These are phyloP conservation scores for Lordiphosa clarofinis DNA, from an alignment of 1,140 invertebrate genomes.

Conservation along the genomic window DNA sequence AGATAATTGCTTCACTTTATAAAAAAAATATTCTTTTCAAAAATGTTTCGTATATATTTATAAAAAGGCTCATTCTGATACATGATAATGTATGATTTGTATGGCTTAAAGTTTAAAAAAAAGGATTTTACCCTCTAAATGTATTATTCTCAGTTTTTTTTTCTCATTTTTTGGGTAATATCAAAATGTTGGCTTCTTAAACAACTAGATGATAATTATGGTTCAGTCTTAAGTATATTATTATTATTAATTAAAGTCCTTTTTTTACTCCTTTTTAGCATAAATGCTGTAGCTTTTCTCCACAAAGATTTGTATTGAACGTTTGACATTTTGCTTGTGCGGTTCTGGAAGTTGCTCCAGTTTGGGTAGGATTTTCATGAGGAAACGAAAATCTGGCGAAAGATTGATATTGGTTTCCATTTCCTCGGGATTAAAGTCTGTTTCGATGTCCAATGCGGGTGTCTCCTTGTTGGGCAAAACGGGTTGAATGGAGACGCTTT, in stretches of 20 bases:
- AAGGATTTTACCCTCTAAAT: slow-evolving; percentile 7
- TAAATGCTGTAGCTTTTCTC: slow-evolving; percentile 68
- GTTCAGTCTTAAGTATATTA: slow-evolving; percentile 64
- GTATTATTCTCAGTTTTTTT: slow-evolving; percentile 1
- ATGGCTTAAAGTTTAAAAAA: slow-evolving; percentile 23
- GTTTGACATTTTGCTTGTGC: slow-evolving; percentile 70
- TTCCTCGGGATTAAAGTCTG: slow-evolving; percentile 7
- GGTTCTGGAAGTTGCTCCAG: slow-evolving; percentile 71
- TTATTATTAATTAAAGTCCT: slow-evolving; percentile 34
- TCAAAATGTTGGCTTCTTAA: slow-evolving; percentile 19
- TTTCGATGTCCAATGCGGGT: background rate
- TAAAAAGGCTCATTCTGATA: background rate
- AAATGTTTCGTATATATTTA: slow-evolving; percentile 1
- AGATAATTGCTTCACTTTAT: too few species aligned
- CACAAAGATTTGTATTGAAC: slow-evolving; percentile 70
- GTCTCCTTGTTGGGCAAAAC: slow-evolving; percentile 7
- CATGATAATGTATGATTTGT: slow-evolving; percentile 5
- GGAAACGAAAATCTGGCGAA: slow-evolving; percentile 71
- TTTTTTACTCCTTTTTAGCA: slow-evolving; percentile 48
- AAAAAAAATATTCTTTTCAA: background rate
- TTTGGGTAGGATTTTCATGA: slow-evolving; percentile 74
- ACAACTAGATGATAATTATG: slow-evolving; percentile 31
- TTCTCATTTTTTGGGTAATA: slow-evolving; percentile 20
- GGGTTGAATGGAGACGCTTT: slow-evolving; percentile 23
- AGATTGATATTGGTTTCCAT: slow-evolving; percentile 70